Base-by-base conservation (phyloP, 2,888 invertebrate species). In the Drosophila melanosoma region DNA sequence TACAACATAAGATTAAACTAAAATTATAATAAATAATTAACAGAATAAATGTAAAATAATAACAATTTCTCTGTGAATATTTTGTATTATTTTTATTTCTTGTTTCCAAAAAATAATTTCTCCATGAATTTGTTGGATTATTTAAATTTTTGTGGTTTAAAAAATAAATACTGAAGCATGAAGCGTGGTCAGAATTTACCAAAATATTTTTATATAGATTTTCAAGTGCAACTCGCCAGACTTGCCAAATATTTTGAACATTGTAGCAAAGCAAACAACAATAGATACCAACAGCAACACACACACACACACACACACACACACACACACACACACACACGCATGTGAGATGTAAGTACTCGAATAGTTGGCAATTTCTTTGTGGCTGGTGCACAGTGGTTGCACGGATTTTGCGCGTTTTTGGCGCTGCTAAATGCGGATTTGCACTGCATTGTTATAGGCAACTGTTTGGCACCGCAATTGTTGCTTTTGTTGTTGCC, bases 371-470 rank as follows among this genome's bases (percentile, higher is more conserved):
- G 70, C 66, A 63, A 60, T 60, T 48, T 66, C 62, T 35, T 20
- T 53, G 56, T 56, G 36, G 56, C 36, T 61, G 69, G 58, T 51
- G 60, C 69, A 35, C 42, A 35, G 49, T 40, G 53, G 74, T 76
- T 72, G 68, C 63, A 60, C 71, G 54, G 76, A 68, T 64, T 75
- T 71, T 7, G 57, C 58, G 67, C 38, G 68, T 71, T 71, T 79
- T 79, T 78, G 71, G 76, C 68, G 76, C 54, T 51, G 58, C 79
- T 63, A 79, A 71, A 78, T 75, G 75, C 57, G 76, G 64, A 79
- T 79, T 79, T 79, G 36, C 49, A 26, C 29, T 63, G 68, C 63
- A 76, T 71, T 79, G 76, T 68, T 67, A 49, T 42, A 67, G 58
- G 67, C 78, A 68, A 64, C 67, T 61, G 40, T 49, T 75, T 75